Percentiles rank a stretch among this genome's conserved stretches.
Conservation (phyloP, 2,888 invertebrate genomes). For the Drosophila meridiana region DNA sequence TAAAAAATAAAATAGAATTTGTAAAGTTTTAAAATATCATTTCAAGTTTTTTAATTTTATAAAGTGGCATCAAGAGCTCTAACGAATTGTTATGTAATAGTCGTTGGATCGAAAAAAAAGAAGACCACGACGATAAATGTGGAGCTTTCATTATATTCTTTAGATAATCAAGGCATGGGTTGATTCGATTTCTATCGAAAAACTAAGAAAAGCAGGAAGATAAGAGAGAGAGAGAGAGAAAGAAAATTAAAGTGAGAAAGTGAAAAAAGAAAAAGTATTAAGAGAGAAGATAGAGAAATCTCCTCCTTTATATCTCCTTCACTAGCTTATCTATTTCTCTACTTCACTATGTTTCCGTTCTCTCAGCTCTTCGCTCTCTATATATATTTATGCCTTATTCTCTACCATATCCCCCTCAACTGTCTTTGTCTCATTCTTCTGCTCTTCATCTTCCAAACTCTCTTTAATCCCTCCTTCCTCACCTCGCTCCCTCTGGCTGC, state of each 20-base stretch:
- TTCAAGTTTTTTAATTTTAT: not conserved
- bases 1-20: not conserved
- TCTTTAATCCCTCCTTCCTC: not conserved
- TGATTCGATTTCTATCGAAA: not conserved
- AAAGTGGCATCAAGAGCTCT: not conserved
- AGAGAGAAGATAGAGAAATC: not conserved
- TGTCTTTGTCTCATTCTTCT: not conserved
- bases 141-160: not conserved
- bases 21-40: not conserved
- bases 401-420: not conserved
- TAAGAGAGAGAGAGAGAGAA: not conserved
- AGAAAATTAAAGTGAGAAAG: too few relatives aligned
- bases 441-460: not conserved
- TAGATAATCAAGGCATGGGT: not conserved
- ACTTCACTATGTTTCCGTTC: not conserved
- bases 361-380: not conserved
- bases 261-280: too few relatives aligned
- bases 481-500: not conserved
- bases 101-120: not conserved
- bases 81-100: not conserved
- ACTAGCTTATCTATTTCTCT: not conserved
- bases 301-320: not conserved
- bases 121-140: not conserved
- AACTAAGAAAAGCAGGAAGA: not conserved
- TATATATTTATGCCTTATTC: not conserved